Percentiles rank a stretch among this genome's conserved stretches.
phyloP scores from a whole-genome alignment of 2,797 vertebrate genomes.

The Sitta carolinensis region DNA sequence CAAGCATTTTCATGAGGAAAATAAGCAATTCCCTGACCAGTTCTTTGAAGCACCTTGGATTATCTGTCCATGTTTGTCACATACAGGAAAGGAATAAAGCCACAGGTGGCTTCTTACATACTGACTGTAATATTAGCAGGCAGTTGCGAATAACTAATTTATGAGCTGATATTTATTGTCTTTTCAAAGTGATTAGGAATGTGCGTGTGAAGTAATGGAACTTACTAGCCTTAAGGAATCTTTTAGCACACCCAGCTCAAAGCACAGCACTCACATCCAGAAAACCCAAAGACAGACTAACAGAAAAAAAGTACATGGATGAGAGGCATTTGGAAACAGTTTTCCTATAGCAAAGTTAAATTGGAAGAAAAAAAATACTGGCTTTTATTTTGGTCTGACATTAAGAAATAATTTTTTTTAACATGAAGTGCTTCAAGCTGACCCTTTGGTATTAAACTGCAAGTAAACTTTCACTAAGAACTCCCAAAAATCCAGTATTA shows the following conservation, averaged over 20 bases:
- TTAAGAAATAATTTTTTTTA: not conserved
- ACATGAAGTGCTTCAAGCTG: not conserved
- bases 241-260: not conserved
- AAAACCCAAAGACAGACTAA: not conserved
- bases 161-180: slow-evolving; percentile 11
- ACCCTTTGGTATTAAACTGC: not conserved
- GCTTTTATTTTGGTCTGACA: not conserved
- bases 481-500: not conserved
- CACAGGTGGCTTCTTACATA: not conserved
- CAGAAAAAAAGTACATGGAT: not conserved
- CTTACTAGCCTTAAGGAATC: not conserved
- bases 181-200: slow-evolving; percentile 24
- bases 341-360: not conserved
- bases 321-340: not conserved
- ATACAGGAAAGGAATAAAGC: not conserved
- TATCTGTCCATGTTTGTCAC: not conserved
- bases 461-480: not conserved
- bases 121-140: not conserved
- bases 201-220: not conserved
- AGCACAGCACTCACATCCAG: not conserved
- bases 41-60: not conserved
- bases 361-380: not conserved
- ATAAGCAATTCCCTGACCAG: not conserved
- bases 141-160: slow-evolving; percentile 1
- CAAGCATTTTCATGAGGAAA: not conserved